A percentile compares a stretch with the other conserved stretches of the same genome.
phyloP scores from a whole-genome alignment of 2,797 vertebrate species.

The Botia kubotai region DNA sequence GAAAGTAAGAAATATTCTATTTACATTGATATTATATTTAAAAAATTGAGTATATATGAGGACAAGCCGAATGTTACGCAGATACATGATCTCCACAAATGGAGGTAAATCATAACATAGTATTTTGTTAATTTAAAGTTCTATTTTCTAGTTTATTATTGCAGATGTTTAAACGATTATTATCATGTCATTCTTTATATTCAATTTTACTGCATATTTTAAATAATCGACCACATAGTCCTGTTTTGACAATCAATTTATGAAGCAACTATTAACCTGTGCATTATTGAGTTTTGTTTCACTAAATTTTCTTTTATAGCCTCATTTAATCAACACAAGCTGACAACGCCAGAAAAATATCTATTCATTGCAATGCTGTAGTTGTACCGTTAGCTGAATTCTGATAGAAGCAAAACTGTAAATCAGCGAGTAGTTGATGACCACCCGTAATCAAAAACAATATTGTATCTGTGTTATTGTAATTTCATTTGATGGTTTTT shows the following conservation, averaged over 20 bases:
- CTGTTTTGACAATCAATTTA: conserved; percentile 69
- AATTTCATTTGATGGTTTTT: conserved; percentile 52
- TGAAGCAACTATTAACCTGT: conserved; percentile 45
- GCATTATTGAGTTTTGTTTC: conserved; percentile 22
- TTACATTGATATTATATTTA: conserved; percentile 26
- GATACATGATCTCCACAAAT: conserved; percentile 51
- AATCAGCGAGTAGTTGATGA: conserved; percentile 32
- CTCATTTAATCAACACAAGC: conserved; percentile 7
- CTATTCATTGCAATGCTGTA: conserved; percentile 21
- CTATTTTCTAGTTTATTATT: conserved; percentile 70
- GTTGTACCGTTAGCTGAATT: conserved; percentile 33
- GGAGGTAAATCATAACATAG: conserved; percentile 54
- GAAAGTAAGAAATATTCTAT: conserved; percentile 34
- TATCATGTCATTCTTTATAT: conserved; percentile 58
- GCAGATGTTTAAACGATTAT: conserved; percentile 68
- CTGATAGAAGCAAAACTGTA: conserved; percentile 42
- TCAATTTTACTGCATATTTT: conserved; percentile 38
- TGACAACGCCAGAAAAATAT: not conserved
- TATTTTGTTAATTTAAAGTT: conserved; percentile 70
- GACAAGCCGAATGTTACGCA: conserved; percentile 71
- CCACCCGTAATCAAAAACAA: conserved; percentile 44
- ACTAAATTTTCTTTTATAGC: not conserved
- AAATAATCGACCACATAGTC: conserved; percentile 30
- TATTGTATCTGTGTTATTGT: conserved; percentile 46
- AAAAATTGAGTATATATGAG: conserved; percentile 36